Evolutionary conservation across 2,797 vertebrate species (phyloP).

Genomic region (Amphiprion clarkii): DNA sequence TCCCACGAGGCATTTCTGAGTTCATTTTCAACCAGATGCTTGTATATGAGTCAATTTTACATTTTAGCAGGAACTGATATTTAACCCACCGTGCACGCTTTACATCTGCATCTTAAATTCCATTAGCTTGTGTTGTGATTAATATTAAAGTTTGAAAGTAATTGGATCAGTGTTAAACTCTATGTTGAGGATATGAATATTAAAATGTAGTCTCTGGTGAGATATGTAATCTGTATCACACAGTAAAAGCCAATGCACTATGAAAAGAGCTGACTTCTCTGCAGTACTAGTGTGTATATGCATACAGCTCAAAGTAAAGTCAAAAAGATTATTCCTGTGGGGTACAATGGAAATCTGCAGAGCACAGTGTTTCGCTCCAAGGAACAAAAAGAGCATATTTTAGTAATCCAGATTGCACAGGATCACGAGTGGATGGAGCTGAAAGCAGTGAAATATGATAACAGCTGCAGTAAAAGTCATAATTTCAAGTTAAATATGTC

Average conservation of each 20-base stretch:
- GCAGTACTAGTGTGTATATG: not conserved
- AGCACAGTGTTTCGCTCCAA: conserved; percentile 16
- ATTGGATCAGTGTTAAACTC: conserved; percentile 5
- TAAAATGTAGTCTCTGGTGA: not conserved
- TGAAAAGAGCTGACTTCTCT: conserved; percentile 5
- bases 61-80: not conserved
- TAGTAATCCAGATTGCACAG: conserved; percentile 29
- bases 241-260: conserved; percentile 1
- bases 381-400: conserved; percentile 18
- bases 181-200: conserved; percentile 1
- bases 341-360: conserved; percentile 23
- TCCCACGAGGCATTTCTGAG: conserved; percentile 29
- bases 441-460: conserved; percentile 49
- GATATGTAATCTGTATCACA: not conserved
- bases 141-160: conserved; percentile 12
- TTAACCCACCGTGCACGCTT: not conserved
- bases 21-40: conserved; percentile 34
- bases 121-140: not conserved
- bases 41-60: conserved; percentile 18
- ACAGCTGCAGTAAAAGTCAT: conserved; percentile 42
- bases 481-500: conserved; percentile 30
- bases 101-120: not conserved
- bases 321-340: conserved; percentile 1
- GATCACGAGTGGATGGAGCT: conserved; percentile 9
- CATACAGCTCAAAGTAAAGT: not conserved